Evolutionary conservation across 2,113 vertebrate genomes (phyloP), one percentile per base, ranked within the genome.

Genomic region (Rhineura floridana): DNA sequence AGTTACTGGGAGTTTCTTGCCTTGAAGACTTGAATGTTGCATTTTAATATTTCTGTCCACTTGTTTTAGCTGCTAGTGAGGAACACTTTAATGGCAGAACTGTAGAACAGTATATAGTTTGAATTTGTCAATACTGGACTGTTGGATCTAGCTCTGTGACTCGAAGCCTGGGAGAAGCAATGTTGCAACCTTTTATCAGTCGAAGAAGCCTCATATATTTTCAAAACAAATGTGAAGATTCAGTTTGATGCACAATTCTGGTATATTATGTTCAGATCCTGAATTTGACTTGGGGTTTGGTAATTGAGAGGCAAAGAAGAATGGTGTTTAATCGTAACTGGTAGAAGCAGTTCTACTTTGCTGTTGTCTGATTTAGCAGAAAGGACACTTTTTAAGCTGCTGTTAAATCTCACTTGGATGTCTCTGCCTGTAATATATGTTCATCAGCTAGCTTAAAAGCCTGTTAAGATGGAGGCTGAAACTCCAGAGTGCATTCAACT

Each of bases 401-500:
- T n/a, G n/a, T n/a, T n/a, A n/a, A n/a, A 63, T 81, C 15, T 82
- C 2, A 15, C 42, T 67, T 82, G 59, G 59, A 62, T 13, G 52
- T 17, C 84, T 79, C 79, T 0, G 28, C 69, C 21, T 19, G 2
- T 17, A 67, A 52, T 46, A 1, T 86, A 44, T 52, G 59, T 3
- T 92, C 28, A 0, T 84, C 83, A 81, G 91, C 87, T 70, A 89
- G 13, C 76, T 73, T 86, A 72, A 67, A 82, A 90, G 89, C 87
- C 0, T 0, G 72, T 59, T 59, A 59, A 95, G 95, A 96, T 94
- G 94, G 94, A 95, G 94, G 91, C 91, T 95, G 92, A 94, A 93
- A 95, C 95, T 95, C 94, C 88, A 91, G 92, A 91, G 90, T 89
- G 90, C 94, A 94, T 94, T 96, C 91, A 93, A 1, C 93, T 94